These are phyloP conservation scores for Trichosurus vulpecula DNA, from an alignment of 2,797 vertebrate genomes.

Conservation along the genomic window DNA sequence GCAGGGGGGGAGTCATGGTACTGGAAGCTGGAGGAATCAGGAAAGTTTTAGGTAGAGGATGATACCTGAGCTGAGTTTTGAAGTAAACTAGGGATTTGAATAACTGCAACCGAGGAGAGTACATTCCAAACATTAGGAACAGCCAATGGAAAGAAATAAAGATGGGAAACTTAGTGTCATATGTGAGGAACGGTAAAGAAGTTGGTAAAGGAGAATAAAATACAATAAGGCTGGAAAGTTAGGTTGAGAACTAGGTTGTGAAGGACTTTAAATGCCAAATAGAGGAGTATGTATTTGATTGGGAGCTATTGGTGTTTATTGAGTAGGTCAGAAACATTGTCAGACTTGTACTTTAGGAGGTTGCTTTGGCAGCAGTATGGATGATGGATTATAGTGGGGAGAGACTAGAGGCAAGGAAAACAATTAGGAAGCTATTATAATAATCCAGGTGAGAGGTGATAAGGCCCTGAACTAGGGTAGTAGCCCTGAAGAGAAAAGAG, in stretches of 20 bases:
- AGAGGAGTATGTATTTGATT: not conserved
- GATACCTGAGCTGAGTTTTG: not conserved
- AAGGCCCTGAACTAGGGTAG: not conserved
- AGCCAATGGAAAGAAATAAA: not conserved
- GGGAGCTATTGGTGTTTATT: not conserved
- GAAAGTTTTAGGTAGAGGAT: not conserved
- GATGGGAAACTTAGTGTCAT: not conserved
- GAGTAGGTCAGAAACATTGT: not conserved
- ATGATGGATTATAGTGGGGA: not conserved
- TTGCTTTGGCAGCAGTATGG: not conserved
- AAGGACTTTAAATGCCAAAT: not conserved
- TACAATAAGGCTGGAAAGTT: not conserved
- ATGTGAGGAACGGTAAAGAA: not conserved
- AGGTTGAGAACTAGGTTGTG: not conserved
- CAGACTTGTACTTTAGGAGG: not conserved
- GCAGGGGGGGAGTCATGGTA: not conserved
- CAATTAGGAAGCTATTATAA: not conserved
- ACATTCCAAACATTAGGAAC: not conserved
- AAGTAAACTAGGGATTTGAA: not conserved
- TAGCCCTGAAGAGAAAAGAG: not conserved
- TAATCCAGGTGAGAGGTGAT: not conserved
- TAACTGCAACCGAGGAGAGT: not conserved
- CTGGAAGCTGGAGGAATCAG: not conserved
- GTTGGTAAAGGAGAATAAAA: not conserved
- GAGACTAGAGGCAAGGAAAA: not conserved